Conservation (phyloP, 1,140 invertebrate species). For the Drosophila virilis region DNA sequence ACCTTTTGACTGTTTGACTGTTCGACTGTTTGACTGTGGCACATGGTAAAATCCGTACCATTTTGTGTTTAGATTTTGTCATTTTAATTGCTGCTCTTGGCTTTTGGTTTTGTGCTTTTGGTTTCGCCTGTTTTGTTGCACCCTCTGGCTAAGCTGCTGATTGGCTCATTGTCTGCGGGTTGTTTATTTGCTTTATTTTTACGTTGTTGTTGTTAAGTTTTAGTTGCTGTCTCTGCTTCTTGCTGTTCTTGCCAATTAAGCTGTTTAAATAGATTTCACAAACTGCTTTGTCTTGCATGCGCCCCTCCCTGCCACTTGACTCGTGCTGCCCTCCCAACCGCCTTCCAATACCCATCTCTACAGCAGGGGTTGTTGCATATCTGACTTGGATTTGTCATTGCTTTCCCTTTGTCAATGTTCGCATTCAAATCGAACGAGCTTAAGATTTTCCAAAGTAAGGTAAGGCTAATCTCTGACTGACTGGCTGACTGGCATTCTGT, state of each 20-base stretch:
- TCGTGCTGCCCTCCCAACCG: background rate
- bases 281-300: conserved; percentile 40
- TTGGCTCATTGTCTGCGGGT: conserved; percentile 54
- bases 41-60: conserved; percentile 68
- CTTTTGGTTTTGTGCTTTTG: conserved; percentile 17
- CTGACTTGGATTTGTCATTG: conserved; percentile 79
- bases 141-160: conserved; percentile 60
- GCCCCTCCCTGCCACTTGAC: conserved; percentile 47
- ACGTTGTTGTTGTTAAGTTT: background rate
- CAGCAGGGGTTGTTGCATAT: conserved; percentile 68
- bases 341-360: no score
- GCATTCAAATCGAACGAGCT: conserved; percentile 73
- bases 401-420: conserved; percentile 22
- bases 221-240: background rate
- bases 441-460: conserved; percentile 63
- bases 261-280: conserved; percentile 77
- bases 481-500: conserved; percentile 55
- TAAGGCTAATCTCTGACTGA: conserved; percentile 58
- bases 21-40: conserved; percentile 36
- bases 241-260: conserved; percentile 70
- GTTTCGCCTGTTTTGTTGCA: conserved; percentile 43
- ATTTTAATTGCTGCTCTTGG: conserved; percentile 72
- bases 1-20: conserved; percentile 43
- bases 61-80: conserved; percentile 82
- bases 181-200: background rate